Conservation (phyloP, 2,797 vertebrate species). For the Trematomus bernacchii region DNA sequence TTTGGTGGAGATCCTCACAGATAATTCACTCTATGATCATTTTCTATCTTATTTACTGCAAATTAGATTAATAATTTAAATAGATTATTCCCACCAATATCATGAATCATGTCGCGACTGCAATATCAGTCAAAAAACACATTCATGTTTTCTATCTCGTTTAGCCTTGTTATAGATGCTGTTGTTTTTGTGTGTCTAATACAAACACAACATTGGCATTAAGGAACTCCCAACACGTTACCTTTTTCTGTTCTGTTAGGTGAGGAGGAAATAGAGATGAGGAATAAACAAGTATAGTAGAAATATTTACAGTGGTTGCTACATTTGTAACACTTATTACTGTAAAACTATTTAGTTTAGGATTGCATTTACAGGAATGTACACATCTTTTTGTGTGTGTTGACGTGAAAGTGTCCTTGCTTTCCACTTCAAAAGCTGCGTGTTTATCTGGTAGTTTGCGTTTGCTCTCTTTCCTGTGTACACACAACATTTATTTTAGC, state of each 20-base stretch:
- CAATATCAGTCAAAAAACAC: too few species aligned
- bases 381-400: slow-evolving; percentile 39
- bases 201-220: background rate
- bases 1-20: too few species aligned
- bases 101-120: too few species aligned
- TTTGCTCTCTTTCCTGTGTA: slow-evolving; percentile 28
- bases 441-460: slow-evolving; percentile 43
- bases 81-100: too few species aligned
- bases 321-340: slow-evolving; percentile 33
- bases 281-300: background rate
- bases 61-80: too few species aligned
- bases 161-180: background rate
- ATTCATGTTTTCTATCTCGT: too few species aligned
- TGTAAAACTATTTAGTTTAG: slow-evolving; percentile 10
- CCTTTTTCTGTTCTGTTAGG: background rate
- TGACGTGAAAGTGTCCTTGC: slow-evolving; percentile 19
- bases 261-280: too few species aligned
- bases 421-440: slow-evolving; percentile 34
- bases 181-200: slow-evolving; percentile 26
- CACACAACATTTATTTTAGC: slow-evolving; percentile 17
- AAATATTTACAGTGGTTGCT: slow-evolving; percentile 21
- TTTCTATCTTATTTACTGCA: too few species aligned
- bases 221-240: background rate
- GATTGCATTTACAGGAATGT: slow-evolving; percentile 32
- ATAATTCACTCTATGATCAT: too few species aligned